phyloP scores from a whole-genome alignment of 2,888 invertebrate species.

The Amphipyra tragopoginis region DNA sequence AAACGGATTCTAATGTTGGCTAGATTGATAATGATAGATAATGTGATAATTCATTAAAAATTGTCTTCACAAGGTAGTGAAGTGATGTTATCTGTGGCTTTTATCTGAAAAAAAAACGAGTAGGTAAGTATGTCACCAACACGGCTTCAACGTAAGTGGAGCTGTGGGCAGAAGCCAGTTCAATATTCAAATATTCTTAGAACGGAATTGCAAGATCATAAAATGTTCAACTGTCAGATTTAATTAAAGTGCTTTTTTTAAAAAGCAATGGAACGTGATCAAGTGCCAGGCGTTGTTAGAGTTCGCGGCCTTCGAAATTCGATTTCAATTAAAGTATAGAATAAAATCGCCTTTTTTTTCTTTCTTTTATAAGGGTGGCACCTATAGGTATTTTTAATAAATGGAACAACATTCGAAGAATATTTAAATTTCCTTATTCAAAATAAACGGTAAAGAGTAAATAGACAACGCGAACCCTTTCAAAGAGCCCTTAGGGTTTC shows the following conservation, averaged over 20 bases:
- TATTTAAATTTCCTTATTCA: constrained; percentile 34
- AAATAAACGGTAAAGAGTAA: constrained; percentile 31
- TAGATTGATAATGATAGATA: too few species aligned
- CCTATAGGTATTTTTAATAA: constrained; percentile 25
- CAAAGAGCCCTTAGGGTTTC: constrained; percentile 20
- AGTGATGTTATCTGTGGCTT: background rate
- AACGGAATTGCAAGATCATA: constrained; percentile 29
- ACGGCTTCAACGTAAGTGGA: background rate
- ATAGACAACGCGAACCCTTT: constrained; percentile 33
- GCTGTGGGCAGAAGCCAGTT: background rate
- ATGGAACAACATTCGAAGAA: constrained; percentile 27
- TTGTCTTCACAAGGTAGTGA: background rate
- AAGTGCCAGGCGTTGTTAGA: constrained; percentile 36
- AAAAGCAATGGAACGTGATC: constrained; percentile 42
- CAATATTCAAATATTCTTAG: constrained; percentile 13
- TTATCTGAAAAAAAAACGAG: too few species aligned
- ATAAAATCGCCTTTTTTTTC: constrained; percentile 28
- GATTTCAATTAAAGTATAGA: constrained; percentile 44
- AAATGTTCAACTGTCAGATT: constrained; percentile 48
- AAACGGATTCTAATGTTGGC: too few species aligned
- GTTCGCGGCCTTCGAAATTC: constrained; percentile 32
- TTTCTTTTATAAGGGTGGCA: constrained; percentile 2
- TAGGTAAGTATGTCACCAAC: too few species aligned
- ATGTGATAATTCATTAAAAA: too few species aligned
- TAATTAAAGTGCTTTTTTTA: constrained; percentile 43